Conservation (phyloP, 2,113 vertebrate species). For the Cyanoliseus patagonus region DNA sequence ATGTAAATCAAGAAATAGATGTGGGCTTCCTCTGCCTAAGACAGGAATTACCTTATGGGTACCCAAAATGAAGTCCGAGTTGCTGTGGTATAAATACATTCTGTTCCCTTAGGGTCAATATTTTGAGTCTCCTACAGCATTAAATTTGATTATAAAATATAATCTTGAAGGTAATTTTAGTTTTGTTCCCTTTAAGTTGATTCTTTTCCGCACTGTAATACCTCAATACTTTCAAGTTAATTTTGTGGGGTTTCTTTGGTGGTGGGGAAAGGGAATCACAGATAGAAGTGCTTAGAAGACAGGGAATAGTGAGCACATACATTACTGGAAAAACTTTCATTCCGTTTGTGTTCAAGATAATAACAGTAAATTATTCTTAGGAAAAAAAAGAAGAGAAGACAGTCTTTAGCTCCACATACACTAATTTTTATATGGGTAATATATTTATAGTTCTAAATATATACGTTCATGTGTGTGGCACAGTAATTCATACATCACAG, state of each 20-base stretch:
- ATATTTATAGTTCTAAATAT: not conserved
- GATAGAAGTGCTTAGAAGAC: not conserved
- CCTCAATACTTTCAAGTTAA: not conserved
- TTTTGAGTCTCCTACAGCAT: not conserved
- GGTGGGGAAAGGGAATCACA: not conserved
- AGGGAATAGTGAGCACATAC: not conserved
- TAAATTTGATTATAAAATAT: not conserved
- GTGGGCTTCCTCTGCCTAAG: not conserved
- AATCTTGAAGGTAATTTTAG: not conserved
- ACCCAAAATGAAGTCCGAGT: not conserved
- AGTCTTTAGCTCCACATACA: not conserved
- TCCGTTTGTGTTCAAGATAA: not conserved
- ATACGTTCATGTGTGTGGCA: not conserved
- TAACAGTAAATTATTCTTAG: not conserved
- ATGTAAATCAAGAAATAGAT: not conserved
- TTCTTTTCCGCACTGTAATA: not conserved
- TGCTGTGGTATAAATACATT: not conserved
- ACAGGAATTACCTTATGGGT: not conserved
- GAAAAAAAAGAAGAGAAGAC: not conserved
- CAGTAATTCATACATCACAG: not conserved
- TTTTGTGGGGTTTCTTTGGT: not conserved
- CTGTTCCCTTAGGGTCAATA: not conserved
- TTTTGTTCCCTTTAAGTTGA: not conserved
- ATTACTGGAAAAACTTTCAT: not conserved
- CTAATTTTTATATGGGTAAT: not conserved